Percentiles rank a stretch among this genome's conserved stretches.
Conservation (phyloP, 2,797 vertebrate genomes). For the Dendrocincla tyrannina region DNA sequence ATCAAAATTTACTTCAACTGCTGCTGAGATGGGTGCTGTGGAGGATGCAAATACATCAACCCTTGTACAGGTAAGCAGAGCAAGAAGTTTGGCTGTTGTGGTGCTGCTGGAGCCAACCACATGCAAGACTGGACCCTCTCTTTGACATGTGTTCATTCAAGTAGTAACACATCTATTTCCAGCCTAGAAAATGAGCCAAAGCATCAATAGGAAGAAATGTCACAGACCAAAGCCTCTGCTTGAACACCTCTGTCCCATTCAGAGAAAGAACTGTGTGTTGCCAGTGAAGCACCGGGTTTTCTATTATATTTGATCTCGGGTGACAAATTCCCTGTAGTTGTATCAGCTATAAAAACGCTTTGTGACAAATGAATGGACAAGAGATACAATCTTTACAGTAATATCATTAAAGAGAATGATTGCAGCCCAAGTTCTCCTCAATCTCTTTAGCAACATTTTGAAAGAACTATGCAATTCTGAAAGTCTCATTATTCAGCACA, state of each 20-base stretch:
- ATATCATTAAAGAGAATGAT: constrained; percentile 1
- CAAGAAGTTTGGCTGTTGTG: not conserved
- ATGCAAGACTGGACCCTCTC: not conserved
- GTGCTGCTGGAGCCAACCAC: not conserved
- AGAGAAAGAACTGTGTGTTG: not conserved
- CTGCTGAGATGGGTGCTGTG: not conserved
- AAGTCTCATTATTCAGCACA: not conserved
- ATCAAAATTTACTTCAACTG: not conserved
- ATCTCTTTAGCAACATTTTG: constrained; percentile 10
- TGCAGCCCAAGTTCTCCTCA: not conserved
- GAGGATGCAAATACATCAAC: not conserved
- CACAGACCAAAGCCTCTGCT: not conserved
- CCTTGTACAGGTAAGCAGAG: not conserved
- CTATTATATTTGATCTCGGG: not conserved
- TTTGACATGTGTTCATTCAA: not conserved
- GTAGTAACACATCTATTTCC: not conserved
- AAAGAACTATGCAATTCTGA: not conserved
- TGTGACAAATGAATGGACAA: not conserved
- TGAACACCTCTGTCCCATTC: not conserved
- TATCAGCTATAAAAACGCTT: not conserved
- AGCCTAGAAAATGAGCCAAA: not conserved
- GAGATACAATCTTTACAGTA: not conserved
- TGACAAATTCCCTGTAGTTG: not conserved
- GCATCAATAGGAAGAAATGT: not conserved
- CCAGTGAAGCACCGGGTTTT: not conserved